These are phyloP conservation scores for Grammomys dolichurus DNA, from an alignment of 2,113 vertebrate species.

Conservation along the genomic window DNA sequence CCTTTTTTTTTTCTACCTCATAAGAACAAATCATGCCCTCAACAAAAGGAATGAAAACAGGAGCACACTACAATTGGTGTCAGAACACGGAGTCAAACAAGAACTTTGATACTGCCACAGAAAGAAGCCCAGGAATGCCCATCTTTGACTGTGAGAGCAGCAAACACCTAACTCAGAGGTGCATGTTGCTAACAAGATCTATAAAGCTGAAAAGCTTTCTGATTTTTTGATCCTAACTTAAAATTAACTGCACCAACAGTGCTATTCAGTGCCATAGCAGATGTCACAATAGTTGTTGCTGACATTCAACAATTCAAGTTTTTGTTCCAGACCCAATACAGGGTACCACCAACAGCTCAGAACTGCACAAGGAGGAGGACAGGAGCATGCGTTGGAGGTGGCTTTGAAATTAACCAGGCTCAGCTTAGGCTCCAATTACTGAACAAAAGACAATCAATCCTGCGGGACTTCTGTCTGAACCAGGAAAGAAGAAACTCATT, in stretches of 20 bases:
- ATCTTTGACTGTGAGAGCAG: conserved; percentile 76
- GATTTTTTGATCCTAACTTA: conserved; percentile 40
- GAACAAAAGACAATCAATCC: conserved; percentile 76
- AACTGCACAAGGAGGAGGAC: conserved; percentile 23
- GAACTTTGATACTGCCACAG: conserved; percentile 69
- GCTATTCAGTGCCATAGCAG: conserved; percentile 38
- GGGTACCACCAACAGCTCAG: conserved; percentile 57
- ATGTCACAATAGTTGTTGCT: conserved; percentile 43
- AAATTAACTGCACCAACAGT: conserved; percentile 71
- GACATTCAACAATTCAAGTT: conserved; percentile 56
- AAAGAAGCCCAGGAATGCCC: conserved; percentile 67
- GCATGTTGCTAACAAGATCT: conserved; percentile 37
- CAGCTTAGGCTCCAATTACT: conserved; percentile 75
- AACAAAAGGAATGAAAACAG: conserved; percentile 63
- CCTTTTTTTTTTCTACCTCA: not conserved
- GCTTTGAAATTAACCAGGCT: conserved; percentile 78
- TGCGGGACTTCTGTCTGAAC: conserved; percentile 68
- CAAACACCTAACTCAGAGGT: conserved; percentile 61
- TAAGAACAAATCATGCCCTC: conserved; percentile 42
- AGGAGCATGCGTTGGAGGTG: not conserved
- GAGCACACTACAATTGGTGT: conserved; percentile 31
- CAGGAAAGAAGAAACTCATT: conserved; percentile 71
- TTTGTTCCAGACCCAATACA: conserved; percentile 61
- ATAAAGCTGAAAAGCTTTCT: conserved; percentile 23
- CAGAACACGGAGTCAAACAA: conserved; percentile 53